Percentiles rank a stretch among this genome's conserved stretches.
These are phyloP conservation scores for Netelia virgata DNA, from an alignment of 2,888 invertebrate genomes.

Conservation along the genomic window DNA sequence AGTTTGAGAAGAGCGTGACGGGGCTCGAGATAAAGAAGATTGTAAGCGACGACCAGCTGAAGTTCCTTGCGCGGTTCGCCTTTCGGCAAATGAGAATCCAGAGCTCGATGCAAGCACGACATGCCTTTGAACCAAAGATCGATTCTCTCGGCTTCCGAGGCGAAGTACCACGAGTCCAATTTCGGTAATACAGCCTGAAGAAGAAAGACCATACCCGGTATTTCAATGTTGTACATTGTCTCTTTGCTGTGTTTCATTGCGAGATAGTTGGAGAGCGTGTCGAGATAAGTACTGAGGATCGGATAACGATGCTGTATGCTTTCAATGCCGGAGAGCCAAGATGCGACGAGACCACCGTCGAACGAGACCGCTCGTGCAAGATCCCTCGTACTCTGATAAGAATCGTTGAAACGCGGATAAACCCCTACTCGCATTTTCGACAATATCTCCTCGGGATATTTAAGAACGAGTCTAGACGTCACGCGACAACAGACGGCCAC, in stretches of 20 bases:
- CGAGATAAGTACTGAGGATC: conserved; percentile 82
- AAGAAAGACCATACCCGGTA: conserved; percentile 84
- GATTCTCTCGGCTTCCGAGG: conserved; percentile 80
- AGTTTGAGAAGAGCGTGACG: conserved; percentile 82
- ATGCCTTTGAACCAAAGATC: conserved; percentile 83
- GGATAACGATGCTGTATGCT: conserved; percentile 83
- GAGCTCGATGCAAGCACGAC: conserved; percentile 82
- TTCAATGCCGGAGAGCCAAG: conserved; percentile 83
- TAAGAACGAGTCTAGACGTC: conserved; percentile 80
- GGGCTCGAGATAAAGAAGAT: conserved; percentile 82
- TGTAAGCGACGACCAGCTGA: conserved; percentile 82
- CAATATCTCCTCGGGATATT: conserved; percentile 83
- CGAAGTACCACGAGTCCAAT: conserved; percentile 83
- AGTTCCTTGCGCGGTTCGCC: conserved; percentile 81
- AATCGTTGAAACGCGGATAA: conserved; percentile 82
- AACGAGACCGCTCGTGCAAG: conserved; percentile 83
- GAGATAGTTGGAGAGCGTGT: conserved; percentile 81
- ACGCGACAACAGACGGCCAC: conserved; percentile 80
- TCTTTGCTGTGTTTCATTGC: conserved; percentile 80
- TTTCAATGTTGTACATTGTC: conserved; percentile 81
- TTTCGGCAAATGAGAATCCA: conserved; percentile 79
- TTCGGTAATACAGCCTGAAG: conserved; percentile 83
- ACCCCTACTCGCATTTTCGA: conserved; percentile 81
- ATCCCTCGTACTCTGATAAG: conserved; percentile 80
- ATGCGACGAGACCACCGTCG: conserved; percentile 82